These are phyloP conservation scores for Pollimyrus isidori DNA, from an alignment of 2,113 vertebrate genomes.

Conservation along the genomic window DNA sequence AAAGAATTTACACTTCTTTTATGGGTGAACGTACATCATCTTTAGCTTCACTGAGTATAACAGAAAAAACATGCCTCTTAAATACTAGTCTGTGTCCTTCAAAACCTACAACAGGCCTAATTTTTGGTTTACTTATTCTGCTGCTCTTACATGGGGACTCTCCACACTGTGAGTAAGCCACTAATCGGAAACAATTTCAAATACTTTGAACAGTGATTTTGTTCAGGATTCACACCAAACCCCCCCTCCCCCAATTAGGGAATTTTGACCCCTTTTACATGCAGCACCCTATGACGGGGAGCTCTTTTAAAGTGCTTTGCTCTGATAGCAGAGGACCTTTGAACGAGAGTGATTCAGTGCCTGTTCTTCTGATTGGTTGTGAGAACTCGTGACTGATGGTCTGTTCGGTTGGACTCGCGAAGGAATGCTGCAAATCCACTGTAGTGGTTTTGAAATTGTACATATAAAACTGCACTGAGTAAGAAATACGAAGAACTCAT, in stretches of 20 bases:
- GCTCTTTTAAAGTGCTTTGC: not conserved
- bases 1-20: not conserved
- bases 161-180: not conserved
- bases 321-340: not conserved
- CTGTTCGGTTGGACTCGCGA: not conserved
- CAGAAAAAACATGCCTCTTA: not conserved
- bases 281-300: not conserved
- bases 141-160: not conserved
- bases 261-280: not conserved
- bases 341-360: not conserved
- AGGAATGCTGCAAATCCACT: conserved; percentile 16
- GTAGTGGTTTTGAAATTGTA: not conserved
- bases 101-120: not conserved
- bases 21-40: not conserved
- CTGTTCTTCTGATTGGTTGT: not conserved
- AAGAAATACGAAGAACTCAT: not conserved
- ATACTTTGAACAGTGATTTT: not conserved
- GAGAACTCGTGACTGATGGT: not conserved
- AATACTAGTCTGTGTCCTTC: not conserved
- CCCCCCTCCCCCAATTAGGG: not conserved
- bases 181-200: not conserved
- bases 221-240: not conserved
- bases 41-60: not conserved
- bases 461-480: not conserved
- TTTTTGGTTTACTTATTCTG: not conserved